phyloP scores from a whole-genome alignment of 2,888 invertebrate genomes.

The Lydus trimaculatus region DNA sequence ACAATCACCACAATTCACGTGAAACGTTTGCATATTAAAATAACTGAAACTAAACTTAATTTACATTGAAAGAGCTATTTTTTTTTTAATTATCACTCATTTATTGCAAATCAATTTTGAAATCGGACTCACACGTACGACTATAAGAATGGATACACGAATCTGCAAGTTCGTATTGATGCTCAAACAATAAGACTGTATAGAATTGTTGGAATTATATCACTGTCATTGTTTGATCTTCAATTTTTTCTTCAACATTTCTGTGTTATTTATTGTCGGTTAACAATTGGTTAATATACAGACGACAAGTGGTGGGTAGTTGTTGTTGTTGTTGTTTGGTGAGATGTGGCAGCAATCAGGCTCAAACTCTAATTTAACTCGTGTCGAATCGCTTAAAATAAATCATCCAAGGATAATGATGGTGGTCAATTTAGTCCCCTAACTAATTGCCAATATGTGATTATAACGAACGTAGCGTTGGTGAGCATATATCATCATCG shows the following conservation, averaged over 20 bases:
- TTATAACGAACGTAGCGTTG: conserved; percentile 58
- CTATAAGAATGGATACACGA: no score
- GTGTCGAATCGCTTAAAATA: conserved; percentile 60
- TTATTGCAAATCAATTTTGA: background rate
- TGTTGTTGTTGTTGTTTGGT: conserved; percentile 5
- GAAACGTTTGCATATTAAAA: conserved; percentile 21
- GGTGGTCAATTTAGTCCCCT: conserved; percentile 61
- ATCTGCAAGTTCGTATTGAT: no score
- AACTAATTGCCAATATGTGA: conserved; percentile 62
- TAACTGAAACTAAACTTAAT: no score
- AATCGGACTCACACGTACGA: no score
- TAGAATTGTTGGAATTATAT: no score
- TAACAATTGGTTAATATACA: conserved; percentile 16
- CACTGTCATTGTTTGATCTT: no score
- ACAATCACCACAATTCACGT: conserved; percentile 20
- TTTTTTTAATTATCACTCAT: no score
- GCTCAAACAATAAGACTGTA: no score
- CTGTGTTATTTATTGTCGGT: conserved; percentile 9
- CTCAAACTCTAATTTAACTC: conserved; percentile 55
- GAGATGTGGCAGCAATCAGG: conserved; percentile 32
- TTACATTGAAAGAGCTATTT: no score
- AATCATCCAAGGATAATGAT: conserved; percentile 61
- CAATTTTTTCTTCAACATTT: no score
- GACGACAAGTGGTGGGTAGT: background rate
- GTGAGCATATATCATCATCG: conserved; percentile 55